Evolutionary conservation across 2,113 vertebrate genomes (phyloP), one percentile per base, ranked within the genome.

Genomic region (Boleophthalmus pectinirostris): DNA sequence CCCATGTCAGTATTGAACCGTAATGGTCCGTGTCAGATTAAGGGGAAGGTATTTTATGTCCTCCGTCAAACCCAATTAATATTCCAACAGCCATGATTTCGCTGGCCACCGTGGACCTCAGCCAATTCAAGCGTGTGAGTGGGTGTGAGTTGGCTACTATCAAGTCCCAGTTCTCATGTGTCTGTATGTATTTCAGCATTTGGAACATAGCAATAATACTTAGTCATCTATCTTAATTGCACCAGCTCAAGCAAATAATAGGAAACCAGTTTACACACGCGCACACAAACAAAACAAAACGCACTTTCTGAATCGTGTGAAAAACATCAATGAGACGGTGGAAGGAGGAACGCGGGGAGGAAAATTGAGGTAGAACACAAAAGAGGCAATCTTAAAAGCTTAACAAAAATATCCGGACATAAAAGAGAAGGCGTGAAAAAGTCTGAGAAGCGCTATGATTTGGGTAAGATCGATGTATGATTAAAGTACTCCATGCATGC

Each of bases 1-100:
- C 77, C 84, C 81, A 74, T 87, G 88, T 91, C 86, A 82, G 79
- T 74, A 75, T 77, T 86, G 79, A 89, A 86, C 83, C 64, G 70
- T 89, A 92, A 91, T 88, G 88, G 87, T 57, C 84, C 80, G 66
- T 87, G 85, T 84, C 87, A 86, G 85, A 91, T 89, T 88, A 91
- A 85, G 74, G 71, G 68, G 77, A 85, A 86, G 80, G 85, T 35
- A 82, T 89, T 92, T 91, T 85, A 90, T 91, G 87, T 89, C 84
- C 70, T 83, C 78, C 46, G 80, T 91, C 86, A 92, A 87, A 90
- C 82, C 88, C 90, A 90, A 90, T 91, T 90, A 90, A 89, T 90
- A 88, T 86, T 88, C 87, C 83, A 90, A 86, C 90, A 87, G 83
- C 77, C 83, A 81, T 83, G 73, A 88, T 89, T 88, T 89, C 79